Conservation (phyloP, 2,113 vertebrate species). For the Atractosteus spatula region DNA sequence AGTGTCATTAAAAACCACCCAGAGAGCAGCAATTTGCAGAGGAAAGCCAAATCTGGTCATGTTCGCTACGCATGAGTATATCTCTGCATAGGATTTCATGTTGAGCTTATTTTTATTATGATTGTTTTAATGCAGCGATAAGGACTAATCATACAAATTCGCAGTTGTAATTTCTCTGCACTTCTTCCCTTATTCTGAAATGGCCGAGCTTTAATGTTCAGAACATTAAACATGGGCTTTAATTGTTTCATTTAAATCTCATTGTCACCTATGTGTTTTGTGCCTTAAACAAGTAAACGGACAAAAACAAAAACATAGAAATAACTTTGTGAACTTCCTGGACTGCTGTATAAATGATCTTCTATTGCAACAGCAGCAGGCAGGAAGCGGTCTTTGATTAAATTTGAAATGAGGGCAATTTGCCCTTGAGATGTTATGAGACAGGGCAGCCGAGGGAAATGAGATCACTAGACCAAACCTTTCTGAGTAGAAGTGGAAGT, state of each 20-base stretch:
- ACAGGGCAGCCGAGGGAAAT: neutral
- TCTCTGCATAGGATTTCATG: neutral
- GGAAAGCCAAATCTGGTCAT: neutral
- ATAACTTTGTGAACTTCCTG: neutral
- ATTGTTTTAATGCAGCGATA: neutral
- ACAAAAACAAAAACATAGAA: constrained; percentile 3
- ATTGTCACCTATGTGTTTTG: neutral
- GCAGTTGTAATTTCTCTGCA: neutral
- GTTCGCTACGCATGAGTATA: neutral
- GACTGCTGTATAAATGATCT: neutral
- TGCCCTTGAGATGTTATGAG: neutral
- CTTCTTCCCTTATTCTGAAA: neutral
- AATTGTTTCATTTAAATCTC: no score
- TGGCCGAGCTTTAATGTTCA: no score
- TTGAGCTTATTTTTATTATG: neutral
- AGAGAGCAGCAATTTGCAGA: neutral
- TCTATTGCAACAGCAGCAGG: neutral
- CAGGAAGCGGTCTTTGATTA: constrained; percentile 1
- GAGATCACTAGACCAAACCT: neutral
- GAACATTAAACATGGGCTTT: no score
- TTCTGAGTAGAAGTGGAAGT: neutral
- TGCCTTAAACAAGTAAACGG: constrained; percentile 13
- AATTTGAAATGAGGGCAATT: neutral
- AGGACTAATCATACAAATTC: neutral
- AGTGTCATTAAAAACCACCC: neutral